Base-by-base conservation (phyloP, 2,113 vertebrate species). In the Herpailurus yagouaroundi region DNA sequence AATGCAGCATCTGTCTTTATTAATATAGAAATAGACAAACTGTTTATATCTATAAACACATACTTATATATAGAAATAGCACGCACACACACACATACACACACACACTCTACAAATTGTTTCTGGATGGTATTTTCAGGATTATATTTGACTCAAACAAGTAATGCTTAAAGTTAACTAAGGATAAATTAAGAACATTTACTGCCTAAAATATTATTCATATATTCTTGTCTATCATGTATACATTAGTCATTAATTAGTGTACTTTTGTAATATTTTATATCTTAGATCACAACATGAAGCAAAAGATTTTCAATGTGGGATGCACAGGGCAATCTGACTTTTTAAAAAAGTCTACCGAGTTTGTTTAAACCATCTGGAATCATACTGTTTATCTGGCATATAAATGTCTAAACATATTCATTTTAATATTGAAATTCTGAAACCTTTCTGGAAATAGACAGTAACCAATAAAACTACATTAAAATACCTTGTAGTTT, bases 251-350 rank as follows among this genome's bases (percentile, higher is more conserved):
- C 97, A 19, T 57, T 95, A 77, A 68, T 11, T 76, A 55, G 33
- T 55, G 0, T 15, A 45, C 4, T 68, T 89, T 88, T 66, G 7
- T 36, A 91, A 89, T 83, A 5, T 60, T 81, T 80, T 15, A 66
- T 82, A 77, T 80, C 52, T 76, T 81, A 82, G 5, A 45, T 1
- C 9, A 31, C 3, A 18, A 89, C 82, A 60, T 91, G 81, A 88
- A 81, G 18, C 21, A 91, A 85, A 38, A 74, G 19, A 68, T 95
- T 96, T 96, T 83, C 33, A 95, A 12, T 63, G 13, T 91, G 74
- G 36, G 13, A 69, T 89, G 2, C 11, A 29, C 25, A 79, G 29
- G 31, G 23, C 33, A 95, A 57, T 87, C 3, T 91, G 11, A 41
- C 25, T 86, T 93, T 88, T 73, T n/a, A 36, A 83, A 45, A 81